These are phyloP conservation scores for Microchrysa polita DNA, from an alignment of 2,888 invertebrate genomes.

Conservation along the genomic window DNA sequence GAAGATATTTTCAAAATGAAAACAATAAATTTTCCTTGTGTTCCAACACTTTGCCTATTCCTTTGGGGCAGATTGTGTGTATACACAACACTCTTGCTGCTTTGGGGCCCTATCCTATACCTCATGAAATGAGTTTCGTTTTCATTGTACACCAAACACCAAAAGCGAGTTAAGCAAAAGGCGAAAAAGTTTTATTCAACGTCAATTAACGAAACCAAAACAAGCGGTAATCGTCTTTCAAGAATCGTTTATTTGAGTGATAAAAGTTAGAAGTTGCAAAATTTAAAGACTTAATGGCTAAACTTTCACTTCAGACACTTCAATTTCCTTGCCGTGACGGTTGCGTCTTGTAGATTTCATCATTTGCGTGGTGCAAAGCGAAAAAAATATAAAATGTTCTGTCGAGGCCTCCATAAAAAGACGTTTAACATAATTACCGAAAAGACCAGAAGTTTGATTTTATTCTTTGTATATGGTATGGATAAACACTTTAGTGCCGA, in stretches of 20 bases:
- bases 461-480: too few species aligned
- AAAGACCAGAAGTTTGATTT: constrained; percentile 12
- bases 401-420: constrained; percentile 21
- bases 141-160: neutral
- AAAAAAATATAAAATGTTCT: too few species aligned
- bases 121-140: too few species aligned
- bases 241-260: constrained; percentile 45
- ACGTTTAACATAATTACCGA: constrained; percentile 35
- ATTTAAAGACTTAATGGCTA: constrained; percentile 43
- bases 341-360: too few species aligned
- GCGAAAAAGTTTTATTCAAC: constrained; percentile 40
- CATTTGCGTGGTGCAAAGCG: too few species aligned
- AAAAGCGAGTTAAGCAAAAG: too few species aligned
- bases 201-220: constrained; percentile 44
- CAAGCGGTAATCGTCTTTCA: constrained; percentile 44
- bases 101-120: too few species aligned
- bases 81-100: too few species aligned
- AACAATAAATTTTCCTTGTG: constrained; percentile 37
- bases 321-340: constrained; percentile 19
- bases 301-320: constrained; percentile 40
- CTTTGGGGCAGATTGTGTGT: constrained; percentile 24
- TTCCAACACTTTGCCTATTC: constrained; percentile 30
- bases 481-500: too few species aligned
- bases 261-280: constrained; percentile 41
- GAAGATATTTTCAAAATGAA: constrained; percentile 28